Base-by-base conservation (phyloP, 2,888 invertebrate genomes). In the Sarcophaga caerulescens region DNA sequence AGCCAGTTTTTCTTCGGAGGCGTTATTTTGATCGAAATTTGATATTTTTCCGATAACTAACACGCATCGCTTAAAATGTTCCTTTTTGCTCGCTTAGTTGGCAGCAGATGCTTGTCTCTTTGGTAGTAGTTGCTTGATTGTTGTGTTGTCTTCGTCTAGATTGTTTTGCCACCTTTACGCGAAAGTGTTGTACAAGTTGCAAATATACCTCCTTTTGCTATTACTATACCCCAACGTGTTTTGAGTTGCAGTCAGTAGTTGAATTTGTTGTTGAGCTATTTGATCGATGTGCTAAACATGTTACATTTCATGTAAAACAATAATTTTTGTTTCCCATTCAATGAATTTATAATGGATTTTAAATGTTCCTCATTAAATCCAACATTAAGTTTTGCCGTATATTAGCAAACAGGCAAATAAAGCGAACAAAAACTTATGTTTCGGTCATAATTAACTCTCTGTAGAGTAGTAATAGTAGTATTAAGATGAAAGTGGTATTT, bases 1-100 rank as follows among this genome's bases (percentile, higher is more conserved):
- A 35, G 10, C 35, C 8, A 35, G 78, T 84, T 81, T 86, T 78
- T 35, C 66, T 75, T 89, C 88, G 90, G 87, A 91, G 91, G 91
- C 90, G 91, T 91, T 83, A 69, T 91, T 89, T 90, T 90, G 92
- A 92, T 92, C 91, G 92, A 92, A 92, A 92, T 92, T 92, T 91
- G 92, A 92, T 92, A 92, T 92, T 90, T 90, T 89, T 85, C 89
- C 90, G 92, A 92, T 92, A 92, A 91, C 90, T 88, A 89, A 89
- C 87, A 87, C 88, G 90, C 88, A 88, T 75, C 76, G 68, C 70
- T 77, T 70, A 17, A n/a, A 19, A 17, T 44, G 10, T 19, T 23
- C 19, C 19, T n/a, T 62, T 60, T 25, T 60, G 52, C 5, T 12
- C 4, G 17, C 12, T 12, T 5, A 77, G 87, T 79, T 76, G 63